Base-by-base conservation (phyloP, 2,797 vertebrate species). In the Neoniphon sammara region DNA sequence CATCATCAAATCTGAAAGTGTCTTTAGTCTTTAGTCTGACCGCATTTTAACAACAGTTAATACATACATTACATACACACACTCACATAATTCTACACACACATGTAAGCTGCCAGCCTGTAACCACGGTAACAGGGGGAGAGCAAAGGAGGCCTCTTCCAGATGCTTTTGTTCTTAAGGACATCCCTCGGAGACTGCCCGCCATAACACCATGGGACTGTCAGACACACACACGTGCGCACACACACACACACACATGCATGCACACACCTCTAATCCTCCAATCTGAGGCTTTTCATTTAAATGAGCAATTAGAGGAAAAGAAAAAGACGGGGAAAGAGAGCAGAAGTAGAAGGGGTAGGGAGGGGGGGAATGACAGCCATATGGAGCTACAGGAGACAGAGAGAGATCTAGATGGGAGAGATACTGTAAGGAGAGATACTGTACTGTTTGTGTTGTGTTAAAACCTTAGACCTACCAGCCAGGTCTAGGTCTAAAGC, bases 121-220 rank as follows among this genome's bases (percentile, higher is more conserved):
- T 91, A 93, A 89, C 93, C 91, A 80, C 84, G 87, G 93, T 83
- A 94, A 95, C 89, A 77, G 56, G 0, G 25, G 70, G 10, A 71
- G 10, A 50, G 90, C 87, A 89, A 88, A 85, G 73, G 70, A 76
- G 85, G 83, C 86, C 85, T 87, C 87, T 83, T 89, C 80, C 88
- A 85, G 89, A 87, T 69, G 91, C 91, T 92, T 93, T 93, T 90
- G 81, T 89, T 89, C 89, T 89, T 87, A 85, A 89, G 86, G 85
- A 92, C 88, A 84, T 79, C 92, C 90, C 88, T 87, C 75, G 54
- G 85, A 94, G 92, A 84, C 80, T 89, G 88, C 84, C 90, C 93
- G 89, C 92, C 67, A 91, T 88, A 86, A 83, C 77, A 59, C 76
- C 89, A 90, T 61, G 71, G 55, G 75, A 83, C 75, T 11, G 10